Conservation (phyloP, 2,888 invertebrate genomes). For the Sinopyrophorus schimmeli region DNA sequence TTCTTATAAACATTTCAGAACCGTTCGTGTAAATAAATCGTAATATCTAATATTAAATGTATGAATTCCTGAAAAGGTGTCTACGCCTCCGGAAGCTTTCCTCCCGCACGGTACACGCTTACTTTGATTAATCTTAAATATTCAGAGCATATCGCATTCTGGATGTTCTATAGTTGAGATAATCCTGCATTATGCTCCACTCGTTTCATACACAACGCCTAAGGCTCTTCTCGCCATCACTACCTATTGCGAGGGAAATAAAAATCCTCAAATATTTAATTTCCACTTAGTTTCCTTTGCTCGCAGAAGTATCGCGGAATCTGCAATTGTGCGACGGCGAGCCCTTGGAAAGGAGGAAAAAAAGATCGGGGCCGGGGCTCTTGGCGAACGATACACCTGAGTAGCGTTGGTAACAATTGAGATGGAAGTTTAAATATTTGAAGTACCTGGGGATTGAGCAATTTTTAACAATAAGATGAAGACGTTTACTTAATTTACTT, state of each 20-base stretch:
- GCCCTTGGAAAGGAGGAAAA: too few relatives aligned
- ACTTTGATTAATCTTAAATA: conserved; percentile 31
- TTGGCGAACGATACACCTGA: too few relatives aligned
- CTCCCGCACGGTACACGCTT: conserved; percentile 7
- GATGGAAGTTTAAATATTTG: too few relatives aligned
- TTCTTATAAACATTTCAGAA: conserved; percentile 3
- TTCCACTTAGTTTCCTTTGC: conserved; percentile 20
- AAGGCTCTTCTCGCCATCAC: conserved; percentile 13
- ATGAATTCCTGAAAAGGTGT: conserved; percentile 19
- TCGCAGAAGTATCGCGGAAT: too few relatives aligned
- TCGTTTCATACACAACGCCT: conserved; percentile 8
- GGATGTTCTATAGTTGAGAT: conserved; percentile 22
- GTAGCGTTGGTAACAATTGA: too few relatives aligned
- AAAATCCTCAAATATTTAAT: conserved; percentile 21
- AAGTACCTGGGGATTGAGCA: too few relatives aligned
- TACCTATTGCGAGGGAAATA: conserved; percentile 20
- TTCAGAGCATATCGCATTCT: conserved; percentile 24
- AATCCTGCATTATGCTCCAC: conserved; percentile 21
- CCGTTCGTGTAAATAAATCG: conserved; percentile 2
- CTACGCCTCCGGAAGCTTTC: conserved; percentile 9
- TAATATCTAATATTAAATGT: conserved; percentile 16
- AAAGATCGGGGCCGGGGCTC: too few relatives aligned
- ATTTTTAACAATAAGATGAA: too few relatives aligned
- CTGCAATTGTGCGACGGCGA: too few relatives aligned
- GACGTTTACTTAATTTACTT: too few relatives aligned